Conservation (phyloP, 2,797 vertebrate species). For the Aeoliscus strigatus region DNA sequence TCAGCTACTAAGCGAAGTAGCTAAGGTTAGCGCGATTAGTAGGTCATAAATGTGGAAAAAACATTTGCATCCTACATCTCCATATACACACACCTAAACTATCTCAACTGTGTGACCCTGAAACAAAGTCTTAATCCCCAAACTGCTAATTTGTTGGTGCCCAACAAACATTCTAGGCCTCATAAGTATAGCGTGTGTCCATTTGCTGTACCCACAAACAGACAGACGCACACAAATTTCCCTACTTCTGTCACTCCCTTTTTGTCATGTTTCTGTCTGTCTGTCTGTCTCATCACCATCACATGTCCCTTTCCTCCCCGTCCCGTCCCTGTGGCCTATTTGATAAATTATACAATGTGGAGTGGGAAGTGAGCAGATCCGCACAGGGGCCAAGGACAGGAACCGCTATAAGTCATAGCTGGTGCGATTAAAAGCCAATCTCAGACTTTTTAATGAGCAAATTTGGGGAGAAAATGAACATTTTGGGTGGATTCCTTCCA, state of each 20-base stretch:
- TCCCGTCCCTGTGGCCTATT: conserved; percentile 50
- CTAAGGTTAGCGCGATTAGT: too few relatives aligned
- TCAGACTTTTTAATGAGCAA: background rate
- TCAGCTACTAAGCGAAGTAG: too few relatives aligned
- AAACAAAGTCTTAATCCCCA: too few relatives aligned
- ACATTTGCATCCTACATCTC: too few relatives aligned
- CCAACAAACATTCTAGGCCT: too few relatives aligned
- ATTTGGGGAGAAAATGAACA: background rate
- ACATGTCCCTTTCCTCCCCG: conserved; percentile 30
- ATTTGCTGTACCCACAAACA: too few relatives aligned
- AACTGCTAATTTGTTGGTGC: too few relatives aligned
- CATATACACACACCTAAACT: too few relatives aligned
- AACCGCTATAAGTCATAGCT: conserved; percentile 23
- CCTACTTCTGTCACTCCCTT: background rate
- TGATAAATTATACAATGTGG: conserved; percentile 56
- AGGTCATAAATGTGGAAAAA: too few relatives aligned
- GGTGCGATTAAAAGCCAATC: conserved; percentile 2
- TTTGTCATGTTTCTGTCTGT: conserved; percentile 5
- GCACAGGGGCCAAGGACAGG: conserved; percentile 27
- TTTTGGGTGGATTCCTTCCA: background rate
- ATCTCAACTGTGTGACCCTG: too few relatives aligned
- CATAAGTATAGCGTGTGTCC: too few relatives aligned
- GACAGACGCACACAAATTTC: conserved; percentile 4
- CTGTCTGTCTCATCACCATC: conserved; percentile 13
- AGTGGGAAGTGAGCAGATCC: conserved; percentile 30